These are phyloP conservation scores for Cryptoblepharus egeriae DNA, from an alignment of 2,797 vertebrate genomes.

Conservation along the genomic window DNA sequence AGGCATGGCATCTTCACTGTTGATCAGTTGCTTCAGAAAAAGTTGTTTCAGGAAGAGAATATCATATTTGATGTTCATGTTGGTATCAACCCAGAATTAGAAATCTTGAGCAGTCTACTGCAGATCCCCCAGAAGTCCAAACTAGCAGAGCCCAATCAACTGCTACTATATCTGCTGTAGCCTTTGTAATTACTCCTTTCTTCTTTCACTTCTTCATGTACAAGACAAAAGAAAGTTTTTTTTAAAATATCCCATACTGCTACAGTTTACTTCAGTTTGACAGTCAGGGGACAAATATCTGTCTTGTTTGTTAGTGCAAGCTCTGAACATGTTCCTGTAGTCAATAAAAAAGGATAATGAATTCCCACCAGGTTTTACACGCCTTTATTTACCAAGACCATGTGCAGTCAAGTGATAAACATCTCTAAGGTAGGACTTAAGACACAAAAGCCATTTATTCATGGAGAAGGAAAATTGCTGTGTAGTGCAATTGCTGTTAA, in stretches of 20 bases:
- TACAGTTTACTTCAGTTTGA: background rate
- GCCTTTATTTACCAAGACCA: slow-evolving; percentile 12
- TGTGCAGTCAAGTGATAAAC: background rate
- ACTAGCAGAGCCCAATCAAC: slow-evolving; percentile 9
- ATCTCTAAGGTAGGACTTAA: background rate
- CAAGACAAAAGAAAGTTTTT: too few species aligned
- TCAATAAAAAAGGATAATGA: background rate
- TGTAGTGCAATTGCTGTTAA: background rate
- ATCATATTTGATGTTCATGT: too few species aligned
- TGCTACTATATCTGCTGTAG: background rate
- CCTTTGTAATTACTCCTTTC: background rate
- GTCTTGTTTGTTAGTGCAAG: background rate
- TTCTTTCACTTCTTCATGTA: background rate
- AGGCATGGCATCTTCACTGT: too few species aligned
- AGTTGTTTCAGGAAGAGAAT: too few species aligned
- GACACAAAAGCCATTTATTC: background rate
- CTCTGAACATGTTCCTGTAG: background rate
- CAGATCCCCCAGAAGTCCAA: too few species aligned
- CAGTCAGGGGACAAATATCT: background rate
- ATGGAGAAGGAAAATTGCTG: slow-evolving; percentile 25
- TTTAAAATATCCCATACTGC: slow-evolving; percentile 5
- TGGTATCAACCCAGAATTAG: too few species aligned
- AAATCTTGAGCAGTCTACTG: too few species aligned
- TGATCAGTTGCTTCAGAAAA: too few species aligned
- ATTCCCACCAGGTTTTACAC: background rate